Percentiles rank a stretch among this genome's conserved stretches.
Conservation (phyloP, 2,113 vertebrate species). For the Scytalopus superciliaris region DNA sequence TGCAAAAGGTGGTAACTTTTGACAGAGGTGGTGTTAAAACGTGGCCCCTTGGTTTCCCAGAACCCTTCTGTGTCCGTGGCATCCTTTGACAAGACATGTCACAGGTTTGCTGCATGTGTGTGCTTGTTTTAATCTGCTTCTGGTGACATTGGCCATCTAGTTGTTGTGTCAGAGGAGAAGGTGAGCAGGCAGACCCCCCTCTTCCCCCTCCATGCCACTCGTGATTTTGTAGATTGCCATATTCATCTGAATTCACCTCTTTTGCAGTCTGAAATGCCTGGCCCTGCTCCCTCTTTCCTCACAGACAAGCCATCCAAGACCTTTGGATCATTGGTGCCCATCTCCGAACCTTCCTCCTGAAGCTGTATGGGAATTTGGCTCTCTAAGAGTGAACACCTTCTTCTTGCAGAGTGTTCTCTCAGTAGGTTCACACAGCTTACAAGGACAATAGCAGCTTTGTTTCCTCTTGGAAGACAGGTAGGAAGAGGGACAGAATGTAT, state of each 20-base stretch:
- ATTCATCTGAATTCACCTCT: background rate
- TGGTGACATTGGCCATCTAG: background rate
- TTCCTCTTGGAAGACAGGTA: background rate
- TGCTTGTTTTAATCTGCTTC: background rate
- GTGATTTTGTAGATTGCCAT: background rate
- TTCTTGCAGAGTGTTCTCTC: background rate
- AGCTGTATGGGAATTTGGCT: background rate
- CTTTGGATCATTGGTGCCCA: background rate
- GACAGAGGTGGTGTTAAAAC: background rate
- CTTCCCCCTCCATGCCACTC: background rate
- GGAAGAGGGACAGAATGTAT: background rate
- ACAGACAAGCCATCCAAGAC: background rate
- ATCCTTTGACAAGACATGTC: background rate
- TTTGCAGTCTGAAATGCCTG: background rate
- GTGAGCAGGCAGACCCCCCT: background rate
- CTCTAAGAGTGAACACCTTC: background rate
- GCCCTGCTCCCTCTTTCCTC: background rate
- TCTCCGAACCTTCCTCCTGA: background rate
- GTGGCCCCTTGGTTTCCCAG: background rate
- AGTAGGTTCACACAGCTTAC: background rate
- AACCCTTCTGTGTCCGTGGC: fast-evolving
- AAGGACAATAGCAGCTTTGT: background rate
- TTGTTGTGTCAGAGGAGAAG: background rate
- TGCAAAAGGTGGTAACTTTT: background rate
- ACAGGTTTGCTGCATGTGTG: background rate